phyloP scores from a whole-genome alignment of 2,888 invertebrate genomes.

The Leptinotarsa juncta region DNA sequence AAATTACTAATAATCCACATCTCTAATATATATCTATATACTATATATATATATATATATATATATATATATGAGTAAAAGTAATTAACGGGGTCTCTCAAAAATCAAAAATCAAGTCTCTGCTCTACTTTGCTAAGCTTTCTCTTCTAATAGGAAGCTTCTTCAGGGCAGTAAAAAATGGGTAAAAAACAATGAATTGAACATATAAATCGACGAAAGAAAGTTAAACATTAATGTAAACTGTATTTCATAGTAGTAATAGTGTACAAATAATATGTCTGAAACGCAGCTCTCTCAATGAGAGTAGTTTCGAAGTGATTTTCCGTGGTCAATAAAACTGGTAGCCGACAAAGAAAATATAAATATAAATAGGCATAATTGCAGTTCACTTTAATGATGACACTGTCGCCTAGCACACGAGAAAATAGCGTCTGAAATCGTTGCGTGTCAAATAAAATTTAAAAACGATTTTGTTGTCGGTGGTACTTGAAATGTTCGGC shows the following conservation, averaged over 20 bases:
- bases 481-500: constrained; percentile 29
- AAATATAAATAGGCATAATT: constrained; percentile 30
- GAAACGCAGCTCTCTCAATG: background rate
- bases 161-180: too few relatives aligned
- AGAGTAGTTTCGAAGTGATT: constrained; percentile 5
- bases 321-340: constrained; percentile 7
- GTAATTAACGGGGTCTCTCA: too few relatives aligned
- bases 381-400: constrained; percentile 28
- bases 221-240: too few relatives aligned
- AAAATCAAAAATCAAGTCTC: too few relatives aligned
- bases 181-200: too few relatives aligned
- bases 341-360: constrained; percentile 32
- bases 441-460: constrained; percentile 45
- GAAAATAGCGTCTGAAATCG: constrained; percentile 23
- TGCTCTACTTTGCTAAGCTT: too few relatives aligned
- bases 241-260: background rate
- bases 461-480: constrained; percentile 40
- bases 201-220: too few relatives aligned
- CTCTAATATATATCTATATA: too few relatives aligned
- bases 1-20: too few relatives aligned
- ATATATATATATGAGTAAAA: too few relatives aligned
- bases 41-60: too few relatives aligned
- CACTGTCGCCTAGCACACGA: constrained; percentile 22
- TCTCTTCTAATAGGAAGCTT: too few relatives aligned
- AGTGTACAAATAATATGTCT: background rate